phyloP scores from a whole-genome alignment of 2,888 invertebrate genomes.

The Orthosia gothica region DNA sequence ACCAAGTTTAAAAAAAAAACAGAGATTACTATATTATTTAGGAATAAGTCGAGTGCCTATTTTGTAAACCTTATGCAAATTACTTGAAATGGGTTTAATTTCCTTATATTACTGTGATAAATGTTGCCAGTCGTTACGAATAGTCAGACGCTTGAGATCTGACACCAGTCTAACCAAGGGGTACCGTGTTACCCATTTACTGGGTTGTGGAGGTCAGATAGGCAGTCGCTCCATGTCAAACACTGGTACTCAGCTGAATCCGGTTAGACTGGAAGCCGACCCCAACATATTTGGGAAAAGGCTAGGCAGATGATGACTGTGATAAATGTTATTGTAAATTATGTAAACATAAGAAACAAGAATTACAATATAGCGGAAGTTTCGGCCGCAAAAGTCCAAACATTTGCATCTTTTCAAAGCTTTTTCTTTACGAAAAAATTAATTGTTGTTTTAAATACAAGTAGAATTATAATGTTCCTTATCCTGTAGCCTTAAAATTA shows the following conservation, averaged over 20 bases:
- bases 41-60: neutral
- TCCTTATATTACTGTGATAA: neutral
- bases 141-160: too few species aligned
- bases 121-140: too few species aligned
- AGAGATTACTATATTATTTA: neutral
- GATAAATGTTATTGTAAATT: neutral
- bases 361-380: neutral
- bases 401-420: constrained; percentile 54
- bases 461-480: constrained; percentile 4
- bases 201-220: too few species aligned
- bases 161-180: too few species aligned
- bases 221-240: too few species aligned
- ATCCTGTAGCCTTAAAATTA: neutral
- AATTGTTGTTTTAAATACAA: constrained; percentile 32
- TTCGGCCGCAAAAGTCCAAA: constrained; percentile 4
- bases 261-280: too few species aligned
- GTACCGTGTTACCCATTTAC: too few species aligned
- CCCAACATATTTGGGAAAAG: too few species aligned
- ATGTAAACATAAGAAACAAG: constrained; percentile 6
- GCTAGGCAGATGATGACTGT: too few species aligned
- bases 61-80: neutral
- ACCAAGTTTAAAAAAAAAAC: too few species aligned
- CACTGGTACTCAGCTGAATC: too few species aligned
- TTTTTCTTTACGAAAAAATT: constrained; percentile 15
- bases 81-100: neutral